A percentile compares a stretch with the other conserved stretches of the same genome.
Evolutionary conservation across 2,797 vertebrate genomes (phyloP).

Genomic region (Notamacropus eugenii): DNA sequence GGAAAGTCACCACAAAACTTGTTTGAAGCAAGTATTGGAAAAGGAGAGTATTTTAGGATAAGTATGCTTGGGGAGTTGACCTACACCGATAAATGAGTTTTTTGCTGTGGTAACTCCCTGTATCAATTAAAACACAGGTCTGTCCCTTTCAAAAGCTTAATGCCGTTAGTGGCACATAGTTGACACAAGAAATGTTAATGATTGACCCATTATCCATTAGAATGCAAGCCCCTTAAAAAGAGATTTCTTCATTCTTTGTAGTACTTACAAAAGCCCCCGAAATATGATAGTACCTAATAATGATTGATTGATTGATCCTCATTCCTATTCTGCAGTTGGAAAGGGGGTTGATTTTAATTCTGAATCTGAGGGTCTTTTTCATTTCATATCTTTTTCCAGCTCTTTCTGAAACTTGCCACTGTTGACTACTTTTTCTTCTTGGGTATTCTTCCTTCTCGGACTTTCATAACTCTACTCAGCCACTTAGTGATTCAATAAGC

Average conservation of each 20-base stretch:
- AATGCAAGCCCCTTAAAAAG: neutral
- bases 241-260: neutral
- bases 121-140: too few species aligned
- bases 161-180: neutral
- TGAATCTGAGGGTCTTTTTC: neutral
- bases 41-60: neutral
- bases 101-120: neutral
- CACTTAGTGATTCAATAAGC: conserved; percentile 3
- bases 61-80: neutral
- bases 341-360: neutral
- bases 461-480: neutral
- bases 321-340: neutral
- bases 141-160: too few species aligned
- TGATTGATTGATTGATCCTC: neutral
- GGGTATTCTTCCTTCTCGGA: neutral
- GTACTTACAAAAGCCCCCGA: too few species aligned
- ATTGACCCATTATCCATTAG: neutral
- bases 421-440: neutral
- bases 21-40: neutral
- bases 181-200: neutral
- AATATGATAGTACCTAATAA: neutral
- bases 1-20: neutral
- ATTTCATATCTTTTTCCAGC: neutral
- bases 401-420: neutral
- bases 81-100: neutral